Evolutionary conservation across 2,113 vertebrate genomes (phyloP).

Genomic region (Cheirogaleus medius): DNA sequence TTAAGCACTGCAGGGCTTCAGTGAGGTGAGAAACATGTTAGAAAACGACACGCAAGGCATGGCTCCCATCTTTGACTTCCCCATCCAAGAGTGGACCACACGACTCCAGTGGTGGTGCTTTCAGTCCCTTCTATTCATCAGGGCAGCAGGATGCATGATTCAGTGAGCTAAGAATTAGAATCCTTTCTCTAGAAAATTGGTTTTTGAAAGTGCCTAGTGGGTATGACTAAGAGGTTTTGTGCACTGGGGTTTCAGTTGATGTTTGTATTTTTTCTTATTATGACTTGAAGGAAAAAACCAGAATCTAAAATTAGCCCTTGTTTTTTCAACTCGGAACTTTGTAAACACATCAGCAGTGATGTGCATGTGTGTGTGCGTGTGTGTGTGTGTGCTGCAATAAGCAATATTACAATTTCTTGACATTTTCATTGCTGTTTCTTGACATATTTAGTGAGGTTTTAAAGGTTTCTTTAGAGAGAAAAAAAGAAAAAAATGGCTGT

Average conservation of each 20-base stretch:
- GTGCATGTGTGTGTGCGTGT: not conserved
- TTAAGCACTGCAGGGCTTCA: not conserved
- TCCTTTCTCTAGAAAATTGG: constrained; percentile 51
- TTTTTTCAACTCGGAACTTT: constrained; percentile 74
- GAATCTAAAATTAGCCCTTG: constrained; percentile 75
- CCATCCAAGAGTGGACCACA: not conserved
- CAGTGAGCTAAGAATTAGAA: constrained; percentile 48
- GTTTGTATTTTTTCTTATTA: constrained; percentile 72
- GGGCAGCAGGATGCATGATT: not conserved
- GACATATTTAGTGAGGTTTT: constrained; percentile 84
- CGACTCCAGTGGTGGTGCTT: not conserved
- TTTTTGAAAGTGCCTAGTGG: constrained; percentile 61
- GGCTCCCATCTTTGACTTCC: not conserved
- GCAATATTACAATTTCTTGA: constrained; percentile 81
- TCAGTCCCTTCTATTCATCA: constrained; percentile 1
- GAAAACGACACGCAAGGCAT: not conserved
- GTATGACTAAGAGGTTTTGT: constrained; percentile 65
- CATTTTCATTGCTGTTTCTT: constrained; percentile 85
- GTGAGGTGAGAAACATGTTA: not conserved
- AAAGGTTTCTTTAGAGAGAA: constrained; percentile 70
- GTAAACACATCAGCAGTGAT: constrained; percentile 70
- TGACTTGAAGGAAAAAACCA: constrained; percentile 71
- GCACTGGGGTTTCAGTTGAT: constrained; percentile 55
- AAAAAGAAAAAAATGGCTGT: constrained; percentile 75
- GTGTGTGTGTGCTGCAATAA: constrained; percentile 63